phyloP scores from a whole-genome alignment of 2,888 invertebrate genomes.

The Leptinotarsa tumamoca region DNA sequence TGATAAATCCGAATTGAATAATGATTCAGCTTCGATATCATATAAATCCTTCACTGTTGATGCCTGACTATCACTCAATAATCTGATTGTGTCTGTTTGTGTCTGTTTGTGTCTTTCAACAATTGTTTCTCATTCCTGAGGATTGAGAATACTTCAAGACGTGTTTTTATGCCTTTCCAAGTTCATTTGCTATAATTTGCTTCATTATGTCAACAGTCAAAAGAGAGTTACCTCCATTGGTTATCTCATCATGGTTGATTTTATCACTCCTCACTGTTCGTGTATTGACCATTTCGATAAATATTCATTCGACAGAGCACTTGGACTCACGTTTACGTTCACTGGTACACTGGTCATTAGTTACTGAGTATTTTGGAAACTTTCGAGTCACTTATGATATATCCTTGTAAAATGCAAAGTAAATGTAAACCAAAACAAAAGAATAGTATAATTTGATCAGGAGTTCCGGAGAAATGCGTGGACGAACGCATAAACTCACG shows the following conservation, averaged over 20 bases:
- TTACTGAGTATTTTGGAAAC: too few relatives aligned
- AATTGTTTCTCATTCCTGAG: conserved; percentile 4
- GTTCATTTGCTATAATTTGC: conserved; percentile 15
- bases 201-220: conserved; percentile 12
- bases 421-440: too few relatives aligned
- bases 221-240: not conserved
- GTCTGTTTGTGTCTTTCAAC: conserved; percentile 7
- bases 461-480: too few relatives aligned
- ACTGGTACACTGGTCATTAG: too few relatives aligned
- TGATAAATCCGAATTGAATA: conserved; percentile 1
- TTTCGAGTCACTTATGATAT: too few relatives aligned
- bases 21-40: not conserved
- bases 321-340: too few relatives aligned
- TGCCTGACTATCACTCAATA: conserved; percentile 1
- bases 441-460: too few relatives aligned
- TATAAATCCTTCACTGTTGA: not conserved
- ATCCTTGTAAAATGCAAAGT: too few relatives aligned
- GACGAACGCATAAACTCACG: too few relatives aligned
- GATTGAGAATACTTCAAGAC: conserved; percentile 7
- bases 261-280: not conserved
- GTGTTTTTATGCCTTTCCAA: not conserved
- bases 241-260: not conserved
- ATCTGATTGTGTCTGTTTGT: conserved; percentile 6
- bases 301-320: not conserved
- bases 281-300: conserved; percentile 7